These are phyloP conservation scores for Sphyrna mokarran DNA, from an alignment of 2,113 vertebrate species.

Conservation along the genomic window DNA sequence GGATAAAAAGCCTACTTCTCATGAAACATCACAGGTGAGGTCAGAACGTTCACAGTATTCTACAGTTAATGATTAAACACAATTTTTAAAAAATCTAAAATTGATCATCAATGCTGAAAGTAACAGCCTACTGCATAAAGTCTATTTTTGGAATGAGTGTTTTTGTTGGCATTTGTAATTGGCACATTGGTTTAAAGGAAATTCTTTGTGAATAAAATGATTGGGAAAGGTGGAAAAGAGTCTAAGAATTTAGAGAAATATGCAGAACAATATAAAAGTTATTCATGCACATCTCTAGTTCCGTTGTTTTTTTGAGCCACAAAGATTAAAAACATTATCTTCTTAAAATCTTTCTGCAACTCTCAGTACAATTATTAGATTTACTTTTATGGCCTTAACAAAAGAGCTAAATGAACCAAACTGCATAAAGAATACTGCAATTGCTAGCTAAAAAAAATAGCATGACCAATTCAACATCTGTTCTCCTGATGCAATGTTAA, in stretches of 20 bases:
- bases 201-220: not conserved
- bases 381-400: not conserved
- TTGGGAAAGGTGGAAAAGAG: conserved; percentile 10
- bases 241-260: not conserved
- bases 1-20: not conserved
- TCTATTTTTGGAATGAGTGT: not conserved
- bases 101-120: not conserved
- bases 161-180: not conserved
- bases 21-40: not conserved
- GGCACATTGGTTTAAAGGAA: not conserved
- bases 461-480: too few species aligned
- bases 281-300: not conserved
- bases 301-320: not conserved
- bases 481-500: too few species aligned
- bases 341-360: not conserved
- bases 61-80: not conserved
- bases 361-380: not conserved
- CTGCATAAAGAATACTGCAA: not conserved
- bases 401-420: not conserved
- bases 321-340: not conserved
- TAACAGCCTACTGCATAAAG: not conserved
- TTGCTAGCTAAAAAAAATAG: not conserved
- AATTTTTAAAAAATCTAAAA: not conserved
- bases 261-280: not conserved
- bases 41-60: not conserved